These are phyloP conservation scores for Trissolcus basalis DNA, from an alignment of 1,140 invertebrate genomes.

Conservation along the genomic window DNA sequence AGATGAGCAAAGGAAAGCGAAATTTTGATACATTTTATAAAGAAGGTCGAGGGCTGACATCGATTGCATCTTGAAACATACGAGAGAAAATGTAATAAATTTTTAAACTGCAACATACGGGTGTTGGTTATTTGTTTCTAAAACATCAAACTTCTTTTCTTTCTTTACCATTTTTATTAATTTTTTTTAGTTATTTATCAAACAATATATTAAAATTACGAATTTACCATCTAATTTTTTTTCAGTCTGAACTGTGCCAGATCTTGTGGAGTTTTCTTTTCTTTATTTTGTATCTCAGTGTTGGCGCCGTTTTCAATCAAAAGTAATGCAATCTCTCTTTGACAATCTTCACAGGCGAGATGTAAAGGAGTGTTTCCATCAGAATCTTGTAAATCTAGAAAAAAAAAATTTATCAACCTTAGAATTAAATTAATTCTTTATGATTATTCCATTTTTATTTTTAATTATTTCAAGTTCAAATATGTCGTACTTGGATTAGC, in stretches of 20 bases:
- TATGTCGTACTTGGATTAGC: slow-evolving; percentile 69
- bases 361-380: slow-evolving; percentile 85
- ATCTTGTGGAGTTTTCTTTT: slow-evolving; percentile 83
- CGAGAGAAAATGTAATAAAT: slow-evolving; percentile 69
- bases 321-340: slow-evolving; percentile 81
- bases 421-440: no score
- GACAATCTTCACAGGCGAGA: slow-evolving; percentile 89
- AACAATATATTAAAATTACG: no score
- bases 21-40: slow-evolving; percentile 76
- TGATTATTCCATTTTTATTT: no score
- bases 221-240: no score
- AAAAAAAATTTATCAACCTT: neutral
- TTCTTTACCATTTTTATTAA: slow-evolving; percentile 31
- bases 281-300: slow-evolving; percentile 78
- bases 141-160: neutral
- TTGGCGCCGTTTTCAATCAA: slow-evolving; percentile 83
- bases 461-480: no score
- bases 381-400: slow-evolving; percentile 64
- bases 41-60: slow-evolving; percentile 65
- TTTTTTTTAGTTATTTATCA: neutral
- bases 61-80: slow-evolving; percentile 68
- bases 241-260: slow-evolving; percentile 72
- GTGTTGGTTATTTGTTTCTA: slow-evolving; percentile 1
- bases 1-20: slow-evolving; percentile 30
- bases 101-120: slow-evolving; percentile 29